Evolutionary conservation across 2,113 vertebrate species (phyloP).

Genomic region (Paramormyrops kingsleyae): DNA sequence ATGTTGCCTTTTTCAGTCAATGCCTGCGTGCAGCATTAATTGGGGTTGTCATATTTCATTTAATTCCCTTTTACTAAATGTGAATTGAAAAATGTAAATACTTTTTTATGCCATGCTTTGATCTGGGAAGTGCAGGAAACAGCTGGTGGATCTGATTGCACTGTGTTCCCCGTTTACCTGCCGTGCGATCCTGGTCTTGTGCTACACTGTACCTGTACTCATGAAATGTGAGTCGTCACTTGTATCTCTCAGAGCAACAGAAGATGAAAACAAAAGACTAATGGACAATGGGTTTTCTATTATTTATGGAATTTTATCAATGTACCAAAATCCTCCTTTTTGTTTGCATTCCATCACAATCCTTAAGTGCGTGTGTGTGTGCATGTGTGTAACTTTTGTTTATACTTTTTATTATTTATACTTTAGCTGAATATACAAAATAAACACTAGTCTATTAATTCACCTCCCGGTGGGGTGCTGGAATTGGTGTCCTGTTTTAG

Average conservation of each 20-base stretch:
- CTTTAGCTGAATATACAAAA: conserved; percentile 14
- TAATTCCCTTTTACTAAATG: conserved; percentile 51
- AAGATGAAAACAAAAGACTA: background rate
- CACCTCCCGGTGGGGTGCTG: conserved; percentile 25
- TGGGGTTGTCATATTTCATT: conserved; percentile 27
- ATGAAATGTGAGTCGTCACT: background rate
- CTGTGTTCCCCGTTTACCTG: conserved; percentile 51
- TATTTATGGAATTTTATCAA: conserved; percentile 12
- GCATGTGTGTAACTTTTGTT: background rate
- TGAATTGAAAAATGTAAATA: conserved; percentile 52
- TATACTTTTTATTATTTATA: conserved; percentile 19
- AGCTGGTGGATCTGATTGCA: conserved; percentile 57
- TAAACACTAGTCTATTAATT: conserved; percentile 20
- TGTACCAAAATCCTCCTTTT: conserved; percentile 13
- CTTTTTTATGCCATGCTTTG: conserved; percentile 60
- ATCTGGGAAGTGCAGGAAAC: conserved; percentile 45
- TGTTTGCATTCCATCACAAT: conserved; percentile 1
- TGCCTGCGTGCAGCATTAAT: conserved; percentile 35
- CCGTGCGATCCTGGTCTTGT: conserved; percentile 44
- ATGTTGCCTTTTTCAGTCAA: conserved; percentile 41
- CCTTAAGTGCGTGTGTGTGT: background rate
- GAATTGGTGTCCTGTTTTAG: conserved; percentile 21
- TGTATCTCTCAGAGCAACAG: background rate
- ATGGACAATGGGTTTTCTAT: background rate
- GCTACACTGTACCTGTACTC: conserved; percentile 38